Base-by-base conservation (phyloP, 1,140 invertebrate genomes). In the Limonius californicus region DNA sequence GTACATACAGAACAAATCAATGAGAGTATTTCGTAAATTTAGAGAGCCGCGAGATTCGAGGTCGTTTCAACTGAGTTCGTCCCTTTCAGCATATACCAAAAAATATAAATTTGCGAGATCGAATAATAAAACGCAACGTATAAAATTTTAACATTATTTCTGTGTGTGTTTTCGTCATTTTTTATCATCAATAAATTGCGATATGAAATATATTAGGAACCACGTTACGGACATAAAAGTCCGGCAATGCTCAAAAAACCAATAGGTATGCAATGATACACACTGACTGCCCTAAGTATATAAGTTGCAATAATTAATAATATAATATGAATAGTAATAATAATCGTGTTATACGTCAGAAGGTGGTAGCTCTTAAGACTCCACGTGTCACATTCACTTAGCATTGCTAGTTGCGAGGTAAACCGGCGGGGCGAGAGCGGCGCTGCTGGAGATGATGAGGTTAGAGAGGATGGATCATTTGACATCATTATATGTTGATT, bases 241-340 rank as follows among this genome's bases (percentile, higher is more conserved):
- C 65, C 68, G 62, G 65, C 66, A 66, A 64, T 64, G 63, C 57
- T 66, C 66, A 14, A 50, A 50, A 50, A 50, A 45, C 16, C 45
- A 66, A 67, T 59, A 67, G 59, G 62, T 62, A 58, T 45, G 61
- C 66, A 67, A 64, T 63, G 65, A 69, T 67, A 67, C 71, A 68
- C 68, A 71, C 66, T 66, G 67, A 64, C 63, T 67, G 64, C 66
- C 66, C 45, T 50, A 50, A 50, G 8, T 50, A 50, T 50, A 39
- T 39, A 39, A 50, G 45, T 18, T 50, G 45, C 45, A 50, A 50
- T 50, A 50, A 68, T 70, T 54, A 61, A 54, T 50, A 55, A 55
- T 23, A 55, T 62, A 62, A 74, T 74, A 72, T 76, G 76, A 77
- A 77, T 77, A 77, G 73, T 77, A 77, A 77, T 77, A 77, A 77